A percentile compares a stretch with the other conserved stretches of the same genome.
These are phyloP conservation scores for Cricetomys ansorgei DNA, from an alignment of 2,113 vertebrate genomes.

Conservation along the genomic window DNA sequence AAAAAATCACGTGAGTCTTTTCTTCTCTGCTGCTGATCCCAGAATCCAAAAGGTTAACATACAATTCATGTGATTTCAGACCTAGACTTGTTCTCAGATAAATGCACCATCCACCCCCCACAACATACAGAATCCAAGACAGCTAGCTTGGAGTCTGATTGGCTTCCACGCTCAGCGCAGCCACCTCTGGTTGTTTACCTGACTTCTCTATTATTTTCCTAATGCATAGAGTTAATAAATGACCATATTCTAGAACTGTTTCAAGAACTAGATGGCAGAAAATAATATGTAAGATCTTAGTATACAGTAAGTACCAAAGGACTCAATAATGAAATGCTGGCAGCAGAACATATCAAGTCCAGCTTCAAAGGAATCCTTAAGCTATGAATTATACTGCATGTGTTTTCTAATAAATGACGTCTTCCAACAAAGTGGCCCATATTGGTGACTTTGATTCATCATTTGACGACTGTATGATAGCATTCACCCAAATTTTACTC, in stretches of 20 bases:
- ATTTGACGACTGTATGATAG: background rate
- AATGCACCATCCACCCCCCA: background rate
- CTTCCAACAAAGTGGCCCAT: background rate
- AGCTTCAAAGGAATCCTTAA: background rate
- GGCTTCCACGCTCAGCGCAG: background rate
- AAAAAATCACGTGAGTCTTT: background rate
- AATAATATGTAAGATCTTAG: background rate
- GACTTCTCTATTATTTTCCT: background rate
- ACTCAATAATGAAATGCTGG: background rate
- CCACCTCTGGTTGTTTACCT: background rate
- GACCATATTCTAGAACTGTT: background rate
- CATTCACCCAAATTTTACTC: constrained; percentile 4
- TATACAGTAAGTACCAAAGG: background rate
- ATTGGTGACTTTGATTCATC: background rate
- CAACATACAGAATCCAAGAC: background rate
- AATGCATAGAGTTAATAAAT: background rate
- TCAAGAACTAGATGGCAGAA: constrained; percentile 49
- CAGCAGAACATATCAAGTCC: background rate
- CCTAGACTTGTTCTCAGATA: background rate
- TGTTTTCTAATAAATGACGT: background rate
- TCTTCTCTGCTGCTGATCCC: background rate
- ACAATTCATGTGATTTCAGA: background rate
- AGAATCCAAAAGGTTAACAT: background rate
- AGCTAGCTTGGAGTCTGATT: background rate
- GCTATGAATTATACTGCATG: background rate